Evolutionary conservation across 2,888 invertebrate species (phyloP).

Genomic region (Acanthosepion esculentum): DNA sequence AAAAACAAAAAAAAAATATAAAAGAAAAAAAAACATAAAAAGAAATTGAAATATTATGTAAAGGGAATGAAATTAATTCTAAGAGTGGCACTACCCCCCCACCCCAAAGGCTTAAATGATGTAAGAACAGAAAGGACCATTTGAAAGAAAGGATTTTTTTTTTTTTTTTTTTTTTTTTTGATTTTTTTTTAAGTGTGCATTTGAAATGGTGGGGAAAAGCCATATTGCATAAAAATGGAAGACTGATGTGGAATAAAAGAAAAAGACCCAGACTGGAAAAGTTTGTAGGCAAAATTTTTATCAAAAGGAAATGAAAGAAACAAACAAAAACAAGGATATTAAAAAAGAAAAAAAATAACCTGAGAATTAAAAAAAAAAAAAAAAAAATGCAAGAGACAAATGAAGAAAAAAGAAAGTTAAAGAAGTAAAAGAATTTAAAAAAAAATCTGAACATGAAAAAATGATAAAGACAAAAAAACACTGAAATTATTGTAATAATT

Average conservation of each 20-base stretch:
- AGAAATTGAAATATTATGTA: background rate
- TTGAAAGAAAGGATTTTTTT: background rate
- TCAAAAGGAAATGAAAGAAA: background rate
- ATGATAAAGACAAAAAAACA: background rate
- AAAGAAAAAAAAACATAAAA: background rate
- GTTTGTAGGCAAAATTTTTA: background rate
- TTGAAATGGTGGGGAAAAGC: background rate
- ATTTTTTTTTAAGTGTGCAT: background rate
- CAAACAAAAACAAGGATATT: background rate
- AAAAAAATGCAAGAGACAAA: background rate
- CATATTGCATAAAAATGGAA: background rate
- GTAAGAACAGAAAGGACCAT: background rate
- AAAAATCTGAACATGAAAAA: background rate
- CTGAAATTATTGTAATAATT: conserved; percentile 16
- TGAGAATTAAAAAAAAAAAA: background rate
- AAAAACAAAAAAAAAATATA: background rate
- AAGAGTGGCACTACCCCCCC: background rate
- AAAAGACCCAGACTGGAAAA: background rate
- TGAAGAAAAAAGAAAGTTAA: background rate
- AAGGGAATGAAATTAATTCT: background rate
- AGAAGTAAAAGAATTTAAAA: background rate
- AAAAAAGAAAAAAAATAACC: background rate
- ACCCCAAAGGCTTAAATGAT: background rate
- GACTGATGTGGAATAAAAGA: background rate
- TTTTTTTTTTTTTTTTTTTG: background rate